phyloP scores from a whole-genome alignment of 2,113 vertebrate genomes.

The Colinus virginianus region DNA sequence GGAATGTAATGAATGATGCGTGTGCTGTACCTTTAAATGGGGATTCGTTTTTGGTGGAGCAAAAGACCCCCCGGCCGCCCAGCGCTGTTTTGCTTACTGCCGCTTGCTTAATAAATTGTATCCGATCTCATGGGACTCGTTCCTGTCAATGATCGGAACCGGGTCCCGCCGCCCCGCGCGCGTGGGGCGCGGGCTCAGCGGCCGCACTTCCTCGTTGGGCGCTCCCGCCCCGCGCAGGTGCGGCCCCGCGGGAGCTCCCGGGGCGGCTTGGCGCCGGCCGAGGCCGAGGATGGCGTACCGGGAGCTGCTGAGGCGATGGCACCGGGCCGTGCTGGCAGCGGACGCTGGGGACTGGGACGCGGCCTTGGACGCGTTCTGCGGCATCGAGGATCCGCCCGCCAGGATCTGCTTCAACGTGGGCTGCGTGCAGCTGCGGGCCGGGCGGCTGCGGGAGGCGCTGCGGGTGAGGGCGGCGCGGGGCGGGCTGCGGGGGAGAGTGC shows the following conservation, averaged over 20 bases:
- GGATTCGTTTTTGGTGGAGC: too few species aligned
- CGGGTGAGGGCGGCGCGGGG: slow-evolving; percentile 66
- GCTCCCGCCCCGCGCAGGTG: not conserved
- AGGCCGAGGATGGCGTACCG: slow-evolving; percentile 81
- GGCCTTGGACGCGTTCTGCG: slow-evolving; percentile 76
- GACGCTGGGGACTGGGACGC: slow-evolving; percentile 81
- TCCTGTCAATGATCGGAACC: too few species aligned
- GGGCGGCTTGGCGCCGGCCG: not conserved
- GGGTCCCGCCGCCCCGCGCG: too few species aligned
- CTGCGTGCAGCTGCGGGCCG: slow-evolving; percentile 81
- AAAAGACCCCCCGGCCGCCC: too few species aligned
- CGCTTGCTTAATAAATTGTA: too few species aligned
- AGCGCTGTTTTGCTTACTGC: too few species aligned
- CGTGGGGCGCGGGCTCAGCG: not conserved
- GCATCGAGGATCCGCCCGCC: slow-evolving; percentile 80
- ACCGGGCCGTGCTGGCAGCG: slow-evolving; percentile 78
- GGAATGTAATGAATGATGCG: too few species aligned
- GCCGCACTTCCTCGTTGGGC: not conserved
- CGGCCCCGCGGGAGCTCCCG: not conserved
- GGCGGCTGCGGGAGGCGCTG: slow-evolving; percentile 78
- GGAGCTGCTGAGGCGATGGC: slow-evolving; percentile 85
- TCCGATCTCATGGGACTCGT: too few species aligned
- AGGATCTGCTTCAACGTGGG: slow-evolving; percentile 84
- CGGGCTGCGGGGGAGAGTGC: rapidly evolving
- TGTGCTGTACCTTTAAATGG: too few species aligned